These are phyloP conservation scores for Cephus spinipes DNA, from an alignment of 2,888 invertebrate genomes.

Conservation along the genomic window DNA sequence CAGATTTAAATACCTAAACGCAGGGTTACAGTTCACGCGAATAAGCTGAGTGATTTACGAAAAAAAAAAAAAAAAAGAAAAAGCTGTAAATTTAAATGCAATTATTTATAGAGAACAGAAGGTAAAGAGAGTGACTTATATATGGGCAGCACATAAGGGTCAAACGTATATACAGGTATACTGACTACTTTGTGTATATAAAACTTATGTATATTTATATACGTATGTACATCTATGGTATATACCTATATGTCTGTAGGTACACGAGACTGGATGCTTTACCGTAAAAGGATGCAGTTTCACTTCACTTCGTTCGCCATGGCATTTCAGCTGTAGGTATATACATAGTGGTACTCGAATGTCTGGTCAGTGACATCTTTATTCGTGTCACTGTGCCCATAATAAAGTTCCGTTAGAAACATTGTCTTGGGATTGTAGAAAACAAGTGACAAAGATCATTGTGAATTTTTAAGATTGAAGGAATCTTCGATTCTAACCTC, in stretches of 20 bases:
- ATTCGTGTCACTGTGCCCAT: background rate
- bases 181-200: background rate
- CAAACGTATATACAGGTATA: background rate
- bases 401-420: background rate
- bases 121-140: background rate
- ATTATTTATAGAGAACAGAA: background rate
- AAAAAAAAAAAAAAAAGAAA: background rate
- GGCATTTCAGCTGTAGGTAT: background rate
- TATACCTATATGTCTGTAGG: background rate
- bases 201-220: background rate
- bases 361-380: background rate
- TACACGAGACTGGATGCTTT: background rate
- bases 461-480: background rate
- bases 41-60: background rate
- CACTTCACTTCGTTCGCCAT: background rate
- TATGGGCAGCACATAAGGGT: background rate
- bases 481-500: background rate
- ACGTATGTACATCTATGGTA: background rate
- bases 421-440: background rate
- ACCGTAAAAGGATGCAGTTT: background rate
- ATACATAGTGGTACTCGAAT: background rate
- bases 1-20: background rate
- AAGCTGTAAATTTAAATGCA: background rate
- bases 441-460: background rate
- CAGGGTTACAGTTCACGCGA: background rate